Evolutionary conservation across 2,888 invertebrate species (phyloP), one percentile per base, ranked within the genome.

Genomic region (Halictus quadricinctus): DNA sequence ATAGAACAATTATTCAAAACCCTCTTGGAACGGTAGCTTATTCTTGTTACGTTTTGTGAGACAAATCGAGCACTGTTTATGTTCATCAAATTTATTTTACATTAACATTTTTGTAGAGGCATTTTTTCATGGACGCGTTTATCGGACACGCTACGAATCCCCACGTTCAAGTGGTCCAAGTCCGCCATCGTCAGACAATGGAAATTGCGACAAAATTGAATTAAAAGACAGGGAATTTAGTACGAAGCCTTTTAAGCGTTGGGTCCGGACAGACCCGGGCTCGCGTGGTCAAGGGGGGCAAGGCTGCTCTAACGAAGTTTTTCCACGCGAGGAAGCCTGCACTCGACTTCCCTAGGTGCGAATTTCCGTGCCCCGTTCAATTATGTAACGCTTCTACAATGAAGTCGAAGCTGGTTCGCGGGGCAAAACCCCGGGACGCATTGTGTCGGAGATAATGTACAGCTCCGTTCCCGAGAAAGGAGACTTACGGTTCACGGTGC

Each of bases 281-380:
- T 8, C 50, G 50, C 50, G 21, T 21, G 50, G 50, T 50, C 18
- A 50, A 50, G 50, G 50, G 50, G 50, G 21, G 21, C n/a, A 54
- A 54, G 54, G 21, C n/a, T 54, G 54, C 54, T 64, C 7, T 36
- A 69, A 69, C 36, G 36, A 69, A 69, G 66, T 69, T 69, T 21
- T 69, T 69, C 21, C 66, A 69, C 66, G 36, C 66, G 66, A 69
- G 66, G 36, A 69, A 69, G 36, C 36, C 36, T 4, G 36, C 21
- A 4, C 21, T 41, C 66, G 66, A 69, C 66, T 36, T 36, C 8
- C 0, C 36, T 36, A 36, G 36, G 66, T 41, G 66, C 36, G 36
- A 69, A 69, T 41, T 69, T 69, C 66, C 29, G 64, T 64, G 64
- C 29, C 15, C 15, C 64, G 64, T 64, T 64, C 64, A 64, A 64